Evolutionary conservation across 2,113 vertebrate species (phyloP).

Genomic region (Oxyruncus cristatus): DNA sequence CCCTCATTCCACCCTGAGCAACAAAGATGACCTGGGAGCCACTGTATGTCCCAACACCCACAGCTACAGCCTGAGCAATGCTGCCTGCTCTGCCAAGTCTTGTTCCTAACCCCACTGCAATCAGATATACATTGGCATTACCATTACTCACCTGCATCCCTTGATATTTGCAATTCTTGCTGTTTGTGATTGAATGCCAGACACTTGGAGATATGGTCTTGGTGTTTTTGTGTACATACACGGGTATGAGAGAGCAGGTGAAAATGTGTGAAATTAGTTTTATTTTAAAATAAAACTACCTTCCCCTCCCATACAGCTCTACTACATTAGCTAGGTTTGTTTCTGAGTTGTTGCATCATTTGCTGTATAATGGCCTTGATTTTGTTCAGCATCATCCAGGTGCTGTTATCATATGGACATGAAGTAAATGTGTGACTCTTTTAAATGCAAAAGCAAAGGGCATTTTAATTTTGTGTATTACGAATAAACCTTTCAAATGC

Average conservation of each 20-base stretch:
- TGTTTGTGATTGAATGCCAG: not conserved
- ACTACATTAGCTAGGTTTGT: not conserved
- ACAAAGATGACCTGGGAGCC: not conserved
- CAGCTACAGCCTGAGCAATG: not conserved
- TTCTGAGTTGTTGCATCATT: not conserved
- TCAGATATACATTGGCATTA: not conserved
- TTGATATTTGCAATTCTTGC: not conserved
- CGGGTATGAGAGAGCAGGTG: not conserved
- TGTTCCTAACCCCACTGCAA: not conserved
- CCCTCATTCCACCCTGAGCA: not conserved
- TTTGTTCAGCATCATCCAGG: not conserved
- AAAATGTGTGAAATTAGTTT: not conserved
- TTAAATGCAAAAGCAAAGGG: not conserved
- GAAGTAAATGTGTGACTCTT: not conserved
- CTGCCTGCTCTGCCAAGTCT: not conserved
- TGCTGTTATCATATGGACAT: not conserved
- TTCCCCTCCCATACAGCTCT: not conserved
- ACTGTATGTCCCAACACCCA: not conserved
- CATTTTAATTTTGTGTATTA: not conserved
- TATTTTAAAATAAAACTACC: not conserved
- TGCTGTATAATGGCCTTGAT: not conserved
- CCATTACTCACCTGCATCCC: not conserved
- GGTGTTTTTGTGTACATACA: not conserved
- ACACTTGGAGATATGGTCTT: not conserved
- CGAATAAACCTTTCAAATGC: not conserved